Evolutionary conservation across 2,888 invertebrate genomes (phyloP).

Genomic region (Nemapogon koenigi): DNA sequence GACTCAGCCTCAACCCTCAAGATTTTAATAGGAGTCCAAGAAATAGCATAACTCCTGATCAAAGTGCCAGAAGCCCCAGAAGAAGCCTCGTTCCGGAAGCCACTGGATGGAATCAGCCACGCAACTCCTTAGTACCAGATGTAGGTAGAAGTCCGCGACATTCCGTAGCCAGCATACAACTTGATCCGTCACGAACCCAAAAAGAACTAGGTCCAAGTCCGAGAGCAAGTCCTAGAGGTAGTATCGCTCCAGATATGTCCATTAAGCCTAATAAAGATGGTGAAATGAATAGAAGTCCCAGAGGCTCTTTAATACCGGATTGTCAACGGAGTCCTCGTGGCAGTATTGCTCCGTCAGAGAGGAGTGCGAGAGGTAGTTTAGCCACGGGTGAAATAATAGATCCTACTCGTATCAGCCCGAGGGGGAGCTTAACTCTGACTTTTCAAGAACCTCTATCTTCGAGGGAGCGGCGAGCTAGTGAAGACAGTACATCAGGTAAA

Average conservation of each 20-base stretch:
- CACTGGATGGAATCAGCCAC: constrained; percentile 60
- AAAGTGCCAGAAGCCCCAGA: constrained; percentile 61
- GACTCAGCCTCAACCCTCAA: constrained; percentile 64
- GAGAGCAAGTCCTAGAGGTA: constrained; percentile 66
- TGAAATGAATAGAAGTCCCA: constrained; percentile 55
- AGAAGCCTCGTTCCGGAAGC: constrained; percentile 68
- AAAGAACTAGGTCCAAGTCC: constrained; percentile 59
- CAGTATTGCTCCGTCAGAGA: constrained; percentile 63
- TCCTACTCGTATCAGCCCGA: constrained; percentile 52
- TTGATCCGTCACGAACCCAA: constrained; percentile 46
- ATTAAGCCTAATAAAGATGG: constrained; percentile 43
- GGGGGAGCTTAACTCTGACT: constrained; percentile 66
- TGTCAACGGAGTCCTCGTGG: constrained; percentile 68
- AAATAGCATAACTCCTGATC: constrained; percentile 54
- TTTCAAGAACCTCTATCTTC: constrained; percentile 67
- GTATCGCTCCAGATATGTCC: constrained; percentile 47
- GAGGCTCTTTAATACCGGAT: constrained; percentile 67
- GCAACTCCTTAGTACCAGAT: constrained; percentile 66
- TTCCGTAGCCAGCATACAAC: constrained; percentile 56
- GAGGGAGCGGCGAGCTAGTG: constrained; percentile 63
- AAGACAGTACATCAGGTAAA: constrained; percentile 56
- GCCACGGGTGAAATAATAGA: constrained; percentile 43
- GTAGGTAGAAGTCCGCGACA: constrained; percentile 67
- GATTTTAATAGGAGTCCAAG: constrained; percentile 58
- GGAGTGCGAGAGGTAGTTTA: constrained; percentile 50